Evolutionary conservation across 2,113 vertebrate species (phyloP).

Genomic region (Poeciliopsis turrubarensis): DNA sequence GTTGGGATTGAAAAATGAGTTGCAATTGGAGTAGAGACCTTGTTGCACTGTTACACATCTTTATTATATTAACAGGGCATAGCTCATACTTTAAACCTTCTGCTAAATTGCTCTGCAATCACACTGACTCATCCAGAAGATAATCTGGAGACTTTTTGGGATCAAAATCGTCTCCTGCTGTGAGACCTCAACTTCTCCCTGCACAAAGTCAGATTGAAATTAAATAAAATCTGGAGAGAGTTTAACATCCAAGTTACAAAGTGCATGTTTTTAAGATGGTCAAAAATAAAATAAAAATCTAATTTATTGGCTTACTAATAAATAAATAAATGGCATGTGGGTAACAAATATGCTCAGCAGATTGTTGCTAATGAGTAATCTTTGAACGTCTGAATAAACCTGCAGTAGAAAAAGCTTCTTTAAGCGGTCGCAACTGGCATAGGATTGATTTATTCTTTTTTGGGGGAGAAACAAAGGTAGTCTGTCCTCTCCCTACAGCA

Average conservation of each 20-base stretch:
- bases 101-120: slow-evolving; percentile 15
- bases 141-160: slow-evolving; percentile 13
- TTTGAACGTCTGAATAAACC: neutral
- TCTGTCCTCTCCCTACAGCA: neutral
- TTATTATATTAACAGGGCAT: slow-evolving; percentile 29
- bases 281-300: neutral
- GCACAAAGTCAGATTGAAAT: neutral
- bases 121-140: slow-evolving; percentile 6
- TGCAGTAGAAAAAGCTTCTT: neutral
- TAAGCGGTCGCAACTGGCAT: neutral
- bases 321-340: neutral
- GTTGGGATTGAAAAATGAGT: slow-evolving; percentile 33
- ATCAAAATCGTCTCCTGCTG: slow-evolving; percentile 7
- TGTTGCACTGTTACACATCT: slow-evolving; percentile 40
- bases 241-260: slow-evolving; percentile 5
- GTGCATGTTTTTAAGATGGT: neutral
- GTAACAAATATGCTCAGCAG: neutral
- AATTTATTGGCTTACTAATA: neutral
- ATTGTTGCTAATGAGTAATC: neutral
- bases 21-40: slow-evolving; percentile 31
- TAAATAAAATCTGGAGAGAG: neutral
- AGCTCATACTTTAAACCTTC: slow-evolving; percentile 11
- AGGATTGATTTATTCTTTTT: neutral
- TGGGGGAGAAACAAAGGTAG: slow-evolving; percentile 14
- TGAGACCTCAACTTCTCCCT: neutral